Evolutionary conservation across 2,797 vertebrate species (phyloP).

Genomic region (Melanogrammus aeglefinus): DNA sequence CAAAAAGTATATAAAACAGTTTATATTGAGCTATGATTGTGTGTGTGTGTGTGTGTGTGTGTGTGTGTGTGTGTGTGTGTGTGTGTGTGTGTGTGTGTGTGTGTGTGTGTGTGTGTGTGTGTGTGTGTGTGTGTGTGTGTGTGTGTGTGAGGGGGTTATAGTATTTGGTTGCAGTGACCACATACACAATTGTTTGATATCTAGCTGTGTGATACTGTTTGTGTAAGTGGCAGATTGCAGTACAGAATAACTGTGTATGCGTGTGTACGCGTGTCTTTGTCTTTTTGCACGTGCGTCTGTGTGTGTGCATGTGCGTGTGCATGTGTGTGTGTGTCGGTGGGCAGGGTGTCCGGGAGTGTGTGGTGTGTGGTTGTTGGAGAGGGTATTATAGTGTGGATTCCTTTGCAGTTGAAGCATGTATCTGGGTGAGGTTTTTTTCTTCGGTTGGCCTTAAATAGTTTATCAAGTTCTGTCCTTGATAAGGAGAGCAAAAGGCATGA

Average conservation of each 20-base stretch:
- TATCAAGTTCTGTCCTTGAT: neutral
- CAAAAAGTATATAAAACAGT: no score
- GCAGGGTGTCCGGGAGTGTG: neutral
- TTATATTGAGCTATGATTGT: no score
- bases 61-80: neutral
- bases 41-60: neutral
- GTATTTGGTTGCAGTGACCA: no score
- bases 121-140: neutral
- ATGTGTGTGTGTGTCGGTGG: neutral
- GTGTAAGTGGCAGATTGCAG: neutral
- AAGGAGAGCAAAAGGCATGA: neutral
- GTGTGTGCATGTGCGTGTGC: neutral
- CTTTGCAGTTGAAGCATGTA: neutral
- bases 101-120: neutral
- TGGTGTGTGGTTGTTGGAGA: neutral
- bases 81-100: neutral
- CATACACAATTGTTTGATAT: no score
- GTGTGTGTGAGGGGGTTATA: neutral
- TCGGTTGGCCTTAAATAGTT: neutral
- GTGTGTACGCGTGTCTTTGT: neutral
- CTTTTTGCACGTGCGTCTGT: neutral
- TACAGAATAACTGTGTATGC: neutral
- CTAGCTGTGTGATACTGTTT: neutral
- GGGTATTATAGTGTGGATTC: neutral
- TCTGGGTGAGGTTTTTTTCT: neutral